Evolutionary conservation across 2,797 vertebrate genomes (phyloP).

Genomic region (Dipus sagitta): DNA sequence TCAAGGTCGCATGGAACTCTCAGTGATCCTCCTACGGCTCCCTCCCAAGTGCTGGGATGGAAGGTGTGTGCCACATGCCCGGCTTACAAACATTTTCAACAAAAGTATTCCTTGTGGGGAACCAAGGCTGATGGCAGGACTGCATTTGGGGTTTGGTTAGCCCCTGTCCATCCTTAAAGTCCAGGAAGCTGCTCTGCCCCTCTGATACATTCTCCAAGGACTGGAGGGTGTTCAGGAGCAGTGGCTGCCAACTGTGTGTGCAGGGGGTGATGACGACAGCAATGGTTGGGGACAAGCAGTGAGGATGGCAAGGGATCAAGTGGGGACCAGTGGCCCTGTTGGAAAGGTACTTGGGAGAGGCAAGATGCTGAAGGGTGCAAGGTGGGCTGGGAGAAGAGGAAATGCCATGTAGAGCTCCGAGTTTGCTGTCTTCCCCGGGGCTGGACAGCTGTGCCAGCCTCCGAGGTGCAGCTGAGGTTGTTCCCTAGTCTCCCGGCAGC

Average conservation of each 20-base stretch:
- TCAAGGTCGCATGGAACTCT: no score
- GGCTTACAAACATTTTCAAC: no score
- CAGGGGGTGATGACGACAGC: neutral
- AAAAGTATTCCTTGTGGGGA: neutral
- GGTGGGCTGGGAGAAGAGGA: neutral
- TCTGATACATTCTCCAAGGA: neutral
- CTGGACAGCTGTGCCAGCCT: neutral
- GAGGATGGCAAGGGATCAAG: neutral
- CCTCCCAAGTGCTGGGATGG: no score
- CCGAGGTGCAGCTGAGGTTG: neutral
- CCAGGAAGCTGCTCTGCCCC: neutral
- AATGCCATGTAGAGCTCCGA: no score
- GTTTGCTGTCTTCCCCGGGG: neutral
- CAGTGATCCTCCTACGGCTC: no score
- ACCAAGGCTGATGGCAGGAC: neutral
- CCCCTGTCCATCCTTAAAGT: neutral
- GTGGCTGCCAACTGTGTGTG: no score
- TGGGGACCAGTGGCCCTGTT: neutral
- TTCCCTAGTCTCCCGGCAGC: neutral
- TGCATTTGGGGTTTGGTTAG: neutral
- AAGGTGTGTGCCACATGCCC: no score
- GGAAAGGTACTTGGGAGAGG: neutral
- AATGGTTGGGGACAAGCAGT: neutral
- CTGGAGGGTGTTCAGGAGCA: fast-evolving
- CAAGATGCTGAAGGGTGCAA: no score